phyloP scores from a whole-genome alignment of 1,140 invertebrate species.

The Sycophaga agraensis region DNA sequence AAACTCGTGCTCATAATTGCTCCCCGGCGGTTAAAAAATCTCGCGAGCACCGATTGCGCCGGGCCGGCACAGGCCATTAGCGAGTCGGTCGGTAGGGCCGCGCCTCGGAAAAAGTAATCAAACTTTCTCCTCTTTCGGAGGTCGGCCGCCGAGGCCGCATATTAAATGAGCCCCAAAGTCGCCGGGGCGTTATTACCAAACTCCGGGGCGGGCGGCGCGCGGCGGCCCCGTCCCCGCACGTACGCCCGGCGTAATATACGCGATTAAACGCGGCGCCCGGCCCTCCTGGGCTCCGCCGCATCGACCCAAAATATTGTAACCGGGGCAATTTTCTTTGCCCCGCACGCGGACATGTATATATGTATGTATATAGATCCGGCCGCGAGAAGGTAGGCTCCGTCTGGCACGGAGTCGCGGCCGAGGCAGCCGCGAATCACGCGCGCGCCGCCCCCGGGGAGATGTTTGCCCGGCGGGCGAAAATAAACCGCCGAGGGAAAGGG shows the following conservation, averaged over 20 bases:
- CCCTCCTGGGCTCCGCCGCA: slow-evolving; percentile 18
- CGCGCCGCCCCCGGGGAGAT: too few relatives aligned
- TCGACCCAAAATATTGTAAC: slow-evolving; percentile 43
- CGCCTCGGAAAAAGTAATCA: slow-evolving; percentile 19
- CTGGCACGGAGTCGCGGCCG: too few relatives aligned
- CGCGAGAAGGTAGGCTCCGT: too few relatives aligned
- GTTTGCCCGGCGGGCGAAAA: too few relatives aligned
- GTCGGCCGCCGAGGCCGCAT: not conserved
- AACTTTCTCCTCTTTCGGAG: slow-evolving; percentile 10
- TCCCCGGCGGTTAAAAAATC: too few relatives aligned
- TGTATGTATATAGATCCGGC: too few relatives aligned
- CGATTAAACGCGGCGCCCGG: slow-evolving; percentile 15
- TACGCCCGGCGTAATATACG: slow-evolving; percentile 9
- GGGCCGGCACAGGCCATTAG: slow-evolving; percentile 9
- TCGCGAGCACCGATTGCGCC: too few relatives aligned
- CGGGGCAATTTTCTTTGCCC: slow-evolving; percentile 27
- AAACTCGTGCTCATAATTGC: too few relatives aligned
- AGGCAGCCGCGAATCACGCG: too few relatives aligned
- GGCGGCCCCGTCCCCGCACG: too few relatives aligned
- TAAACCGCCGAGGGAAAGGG: too few relatives aligned
- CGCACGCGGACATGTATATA: too few relatives aligned
- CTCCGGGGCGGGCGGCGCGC: not conserved
- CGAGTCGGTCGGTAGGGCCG: slow-evolving; percentile 1
- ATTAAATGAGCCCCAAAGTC: slow-evolving; percentile 16
- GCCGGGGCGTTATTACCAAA: slow-evolving; percentile 7